Percentiles rank a stretch among this genome's conserved stretches.
Conservation (phyloP, 2,888 invertebrate species). For the Leptinotarsa tumamoca region DNA sequence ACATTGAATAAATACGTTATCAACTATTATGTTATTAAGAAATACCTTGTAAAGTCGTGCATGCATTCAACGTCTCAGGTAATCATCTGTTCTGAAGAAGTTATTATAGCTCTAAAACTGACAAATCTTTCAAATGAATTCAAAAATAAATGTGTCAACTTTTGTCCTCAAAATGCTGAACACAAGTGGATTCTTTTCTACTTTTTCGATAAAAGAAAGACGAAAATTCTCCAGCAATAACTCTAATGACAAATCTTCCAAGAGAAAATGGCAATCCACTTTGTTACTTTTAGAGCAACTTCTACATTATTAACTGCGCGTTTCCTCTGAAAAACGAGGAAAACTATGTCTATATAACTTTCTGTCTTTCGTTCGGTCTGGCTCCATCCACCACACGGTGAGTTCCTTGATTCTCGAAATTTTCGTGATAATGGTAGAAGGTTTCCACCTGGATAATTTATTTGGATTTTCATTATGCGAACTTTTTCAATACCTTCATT, state of each 20-base stretch:
- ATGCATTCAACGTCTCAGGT: too few relatives aligned
- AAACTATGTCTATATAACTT: slow-evolving; percentile 7
- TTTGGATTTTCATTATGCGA: not conserved
- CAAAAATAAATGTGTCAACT: too few relatives aligned
- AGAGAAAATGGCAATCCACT: not conserved
- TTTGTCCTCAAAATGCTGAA: too few relatives aligned
- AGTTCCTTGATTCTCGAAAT: not conserved
- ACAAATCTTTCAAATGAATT: too few relatives aligned
- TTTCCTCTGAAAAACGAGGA: not conserved
- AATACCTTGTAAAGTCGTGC: too few relatives aligned
- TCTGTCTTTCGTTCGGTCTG: not conserved
- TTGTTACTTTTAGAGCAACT: not conserved
- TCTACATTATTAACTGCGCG: slow-evolving; percentile 1
- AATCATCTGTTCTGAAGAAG: too few relatives aligned
- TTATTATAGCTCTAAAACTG: too few relatives aligned
- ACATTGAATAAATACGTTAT: too few relatives aligned
- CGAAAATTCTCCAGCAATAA: not conserved
- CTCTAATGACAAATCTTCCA: not conserved
- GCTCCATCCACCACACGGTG: not conserved
- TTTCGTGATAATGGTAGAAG: not conserved
- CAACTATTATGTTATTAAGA: too few relatives aligned
- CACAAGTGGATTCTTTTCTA: too few relatives aligned
- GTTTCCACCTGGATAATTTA: slow-evolving; percentile 17
- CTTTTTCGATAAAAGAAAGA: too few relatives aligned
- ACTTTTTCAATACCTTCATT: too few relatives aligned